Conservation (phyloP, 1,140 invertebrate species). For the Ectropis grisescens region DNA sequence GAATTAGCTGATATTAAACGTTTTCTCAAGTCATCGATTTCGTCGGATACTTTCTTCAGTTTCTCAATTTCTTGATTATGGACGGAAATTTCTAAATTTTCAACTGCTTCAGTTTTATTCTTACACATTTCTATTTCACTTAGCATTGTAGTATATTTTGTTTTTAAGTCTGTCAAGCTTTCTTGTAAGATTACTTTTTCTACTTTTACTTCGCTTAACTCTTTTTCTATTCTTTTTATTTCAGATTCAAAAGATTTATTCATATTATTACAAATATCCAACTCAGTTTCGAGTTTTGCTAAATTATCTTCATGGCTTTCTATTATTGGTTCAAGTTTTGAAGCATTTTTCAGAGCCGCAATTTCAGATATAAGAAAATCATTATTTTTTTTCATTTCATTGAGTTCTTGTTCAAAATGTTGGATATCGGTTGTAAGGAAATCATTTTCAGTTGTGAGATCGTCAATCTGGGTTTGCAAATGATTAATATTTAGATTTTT, state of each 20-base stretch:
- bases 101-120: conserved; percentile 38
- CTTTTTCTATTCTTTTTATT: conserved; percentile 54
- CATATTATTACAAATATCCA: conserved; percentile 69
- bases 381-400: conserved; percentile 77
- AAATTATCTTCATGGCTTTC: conserved; percentile 77
- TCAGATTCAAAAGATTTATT: conserved; percentile 66
- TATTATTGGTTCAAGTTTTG: conserved; percentile 75
- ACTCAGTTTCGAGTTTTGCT: conserved; percentile 71
- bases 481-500: conserved; percentile 46
- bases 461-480: conserved; percentile 57
- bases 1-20: conserved; percentile 34
- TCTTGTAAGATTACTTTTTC: conserved; percentile 59
- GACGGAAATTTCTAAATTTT: conserved; percentile 36
- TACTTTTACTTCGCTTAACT: conserved; percentile 41
- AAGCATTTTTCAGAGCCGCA: conserved; percentile 71
- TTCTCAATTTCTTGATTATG: conserved; percentile 36
- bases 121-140: conserved; percentile 47
- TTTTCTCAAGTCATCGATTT: conserved; percentile 54
- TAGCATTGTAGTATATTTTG: conserved; percentile 64
- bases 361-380: conserved; percentile 75
- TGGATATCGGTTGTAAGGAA: conserved; percentile 71
- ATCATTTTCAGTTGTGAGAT: conserved; percentile 69
- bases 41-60: conserved; percentile 33
- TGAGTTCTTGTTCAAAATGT: conserved; percentile 74
- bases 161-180: conserved; percentile 49